phyloP scores from a whole-genome alignment of 2,888 invertebrate genomes.

The Mylabris sibirica region DNA sequence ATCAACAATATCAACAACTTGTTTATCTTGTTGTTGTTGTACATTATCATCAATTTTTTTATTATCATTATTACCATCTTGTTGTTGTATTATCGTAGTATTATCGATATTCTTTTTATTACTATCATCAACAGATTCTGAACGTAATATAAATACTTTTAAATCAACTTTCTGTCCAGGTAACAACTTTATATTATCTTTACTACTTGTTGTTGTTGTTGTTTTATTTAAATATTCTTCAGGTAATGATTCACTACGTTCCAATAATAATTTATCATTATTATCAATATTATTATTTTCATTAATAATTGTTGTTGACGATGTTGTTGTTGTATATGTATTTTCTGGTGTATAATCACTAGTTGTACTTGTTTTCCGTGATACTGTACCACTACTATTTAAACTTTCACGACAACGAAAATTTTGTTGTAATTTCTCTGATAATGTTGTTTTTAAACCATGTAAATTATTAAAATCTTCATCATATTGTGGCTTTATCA shows the following conservation, averaged over 20 bases:
- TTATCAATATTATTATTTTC: background rate
- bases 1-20: constrained; percentile 14
- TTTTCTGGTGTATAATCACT: constrained; percentile 68
- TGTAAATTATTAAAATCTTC: constrained; percentile 43
- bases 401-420: constrained; percentile 57
- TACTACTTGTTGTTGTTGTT: constrained; percentile 15
- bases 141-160: constrained; percentile 53
- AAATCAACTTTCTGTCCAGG: constrained; percentile 56
- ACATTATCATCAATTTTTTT: constrained; percentile 24
- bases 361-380: constrained; percentile 67
- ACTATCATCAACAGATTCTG: constrained; percentile 20
- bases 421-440: constrained; percentile 56
- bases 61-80: constrained; percentile 28
- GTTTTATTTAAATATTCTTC: background rate
- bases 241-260: constrained; percentile 12
- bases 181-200: constrained; percentile 46
- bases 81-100: background rate
- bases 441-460: constrained; percentile 53
- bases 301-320: constrained; percentile 36
- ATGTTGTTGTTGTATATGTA: constrained; percentile 54
- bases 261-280: constrained; percentile 3
- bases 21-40: constrained; percentile 20
- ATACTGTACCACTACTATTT: constrained; percentile 61
- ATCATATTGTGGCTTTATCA: constrained; percentile 44
- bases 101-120: background rate